These are phyloP conservation scores for Rhodeus uyekii DNA, from an alignment of 2,797 vertebrate genomes.

Conservation along the genomic window DNA sequence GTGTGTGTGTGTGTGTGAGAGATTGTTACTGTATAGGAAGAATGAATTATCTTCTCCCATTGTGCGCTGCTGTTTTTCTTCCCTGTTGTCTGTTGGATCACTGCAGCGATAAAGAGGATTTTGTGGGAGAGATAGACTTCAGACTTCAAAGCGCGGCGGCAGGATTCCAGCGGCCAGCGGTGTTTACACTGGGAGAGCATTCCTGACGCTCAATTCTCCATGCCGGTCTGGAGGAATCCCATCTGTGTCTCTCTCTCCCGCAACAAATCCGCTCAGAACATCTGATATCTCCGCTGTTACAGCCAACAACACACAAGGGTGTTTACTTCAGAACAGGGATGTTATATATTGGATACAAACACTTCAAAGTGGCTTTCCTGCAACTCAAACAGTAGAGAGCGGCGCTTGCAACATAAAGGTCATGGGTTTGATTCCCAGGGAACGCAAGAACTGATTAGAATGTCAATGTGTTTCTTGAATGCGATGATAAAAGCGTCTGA, in stretches of 20 bases:
- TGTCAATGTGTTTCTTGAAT: too few relatives aligned
- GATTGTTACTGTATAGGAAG: conserved; percentile 30
- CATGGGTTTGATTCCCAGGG: too few relatives aligned
- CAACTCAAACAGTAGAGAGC: too few relatives aligned
- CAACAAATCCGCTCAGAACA: conserved; percentile 7
- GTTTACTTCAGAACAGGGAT: not conserved
- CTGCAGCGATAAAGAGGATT: conserved; percentile 50
- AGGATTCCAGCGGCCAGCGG: conserved; percentile 71
- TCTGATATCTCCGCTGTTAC: conserved; percentile 1
- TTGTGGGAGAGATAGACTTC: conserved; percentile 63
- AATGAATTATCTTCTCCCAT: conserved; percentile 41
- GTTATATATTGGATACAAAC: not conserved
- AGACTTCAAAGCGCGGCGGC: conserved; percentile 74
- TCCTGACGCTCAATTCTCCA: conserved; percentile 82
- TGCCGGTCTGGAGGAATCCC: conserved; percentile 76
- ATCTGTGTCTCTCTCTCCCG: conserved; percentile 30
- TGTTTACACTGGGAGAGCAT: conserved; percentile 83
- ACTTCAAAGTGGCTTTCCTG: too few relatives aligned
- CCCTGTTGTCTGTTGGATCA: conserved; percentile 17
- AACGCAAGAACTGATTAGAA: too few relatives aligned
- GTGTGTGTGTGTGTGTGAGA: conserved; percentile 14
- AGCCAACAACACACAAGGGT: not conserved
- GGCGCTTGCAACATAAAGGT: too few relatives aligned
- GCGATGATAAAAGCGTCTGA: too few relatives aligned
- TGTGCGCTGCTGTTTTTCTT: conserved; percentile 18